Evolutionary conservation across 1,140 invertebrate species (phyloP), one percentile per base, ranked within the genome.

Genomic region (Drosophila melanica): DNA sequence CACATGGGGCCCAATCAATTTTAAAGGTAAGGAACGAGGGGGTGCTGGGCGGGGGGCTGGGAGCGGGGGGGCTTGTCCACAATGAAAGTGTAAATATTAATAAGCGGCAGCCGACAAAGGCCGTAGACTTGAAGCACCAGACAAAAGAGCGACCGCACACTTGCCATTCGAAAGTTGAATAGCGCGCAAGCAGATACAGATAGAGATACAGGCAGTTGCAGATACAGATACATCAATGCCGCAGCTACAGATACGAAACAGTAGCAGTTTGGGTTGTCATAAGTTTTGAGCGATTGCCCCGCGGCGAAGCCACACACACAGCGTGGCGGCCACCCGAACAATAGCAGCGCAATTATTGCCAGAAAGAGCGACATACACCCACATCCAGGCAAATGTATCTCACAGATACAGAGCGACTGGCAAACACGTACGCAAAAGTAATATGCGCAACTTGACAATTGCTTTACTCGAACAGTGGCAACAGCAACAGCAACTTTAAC

Each of bases 261-360:
- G 84, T 89, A 89, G 84, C 84, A 66, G 67, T 84, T 90, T 84
- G 65, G 73, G 85, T 89, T 89, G 84, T 89, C 84, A 90, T 80
- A 84, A 79, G 85, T 84, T 73, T 90, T 89, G 84, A 89, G 64
- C 80, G 85, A 90, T 89, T 89, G 85, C 80, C 84, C 78, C 74
- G 77, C 79, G 75, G 85, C 77, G 53, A 89, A 89, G 69, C 85
- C 84, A 84, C 73, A 87, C 84, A 87, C 82, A 76, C 79, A 87
- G 84, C 79, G 85, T 80, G 77, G 80, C 84, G 69, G 73, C 58
- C 62, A 48, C 44, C 44, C 64, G 73, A 70, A 89, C 84, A 89
- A 89, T 89, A 70, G 80, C 58, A 67, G 33, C 67, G 58, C 84
- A 89, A 89, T 89, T 90, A 90, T 89, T 89, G 85, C 85, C 84